These are phyloP conservation scores for Cerastoderma edule DNA, from an alignment of 2,888 invertebrate species.

Conservation along the genomic window DNA sequence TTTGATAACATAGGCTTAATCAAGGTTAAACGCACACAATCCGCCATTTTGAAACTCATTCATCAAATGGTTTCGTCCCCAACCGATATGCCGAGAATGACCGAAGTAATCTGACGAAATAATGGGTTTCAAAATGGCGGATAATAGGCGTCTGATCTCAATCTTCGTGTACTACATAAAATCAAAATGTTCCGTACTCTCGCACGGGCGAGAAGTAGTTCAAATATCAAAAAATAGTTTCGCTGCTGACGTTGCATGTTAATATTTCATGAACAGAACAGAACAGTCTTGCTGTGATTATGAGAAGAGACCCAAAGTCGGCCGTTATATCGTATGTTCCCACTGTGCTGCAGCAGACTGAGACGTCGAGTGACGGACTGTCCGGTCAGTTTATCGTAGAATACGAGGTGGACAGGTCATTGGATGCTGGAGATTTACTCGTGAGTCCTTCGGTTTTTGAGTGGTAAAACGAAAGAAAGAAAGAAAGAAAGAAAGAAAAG, in stretches of 20 bases:
- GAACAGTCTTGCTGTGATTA: slow-evolving; percentile 37
- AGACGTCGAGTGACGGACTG: slow-evolving; percentile 54
- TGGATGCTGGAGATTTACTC: slow-evolving; percentile 77
- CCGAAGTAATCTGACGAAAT: not conserved
- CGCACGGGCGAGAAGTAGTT: not conserved
- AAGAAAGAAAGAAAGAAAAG: not conserved
- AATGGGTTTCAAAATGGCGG: not conserved
- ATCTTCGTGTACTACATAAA: not conserved
- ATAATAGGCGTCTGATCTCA: not conserved
- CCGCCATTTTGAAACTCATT: no score
- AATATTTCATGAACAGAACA: slow-evolving; percentile 20
- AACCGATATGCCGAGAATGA: not conserved
- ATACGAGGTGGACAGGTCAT: slow-evolving; percentile 74
- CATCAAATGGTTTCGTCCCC: no score
- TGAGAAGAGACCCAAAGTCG: slow-evolving; percentile 33
- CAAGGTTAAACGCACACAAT: no score
- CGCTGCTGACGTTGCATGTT: not conserved
- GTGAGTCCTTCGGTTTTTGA: slow-evolving; percentile 36
- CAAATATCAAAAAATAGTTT: no score
- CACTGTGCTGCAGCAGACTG: slow-evolving; percentile 45
- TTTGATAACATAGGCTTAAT: no score
- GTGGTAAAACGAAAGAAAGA: not conserved
- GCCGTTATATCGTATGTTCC: slow-evolving; percentile 60
- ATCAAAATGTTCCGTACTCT: not conserved
- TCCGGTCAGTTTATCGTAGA: slow-evolving; percentile 71